phyloP scores from a whole-genome alignment of 1,140 invertebrate species.

The Cyphomyrmex costatus region DNA sequence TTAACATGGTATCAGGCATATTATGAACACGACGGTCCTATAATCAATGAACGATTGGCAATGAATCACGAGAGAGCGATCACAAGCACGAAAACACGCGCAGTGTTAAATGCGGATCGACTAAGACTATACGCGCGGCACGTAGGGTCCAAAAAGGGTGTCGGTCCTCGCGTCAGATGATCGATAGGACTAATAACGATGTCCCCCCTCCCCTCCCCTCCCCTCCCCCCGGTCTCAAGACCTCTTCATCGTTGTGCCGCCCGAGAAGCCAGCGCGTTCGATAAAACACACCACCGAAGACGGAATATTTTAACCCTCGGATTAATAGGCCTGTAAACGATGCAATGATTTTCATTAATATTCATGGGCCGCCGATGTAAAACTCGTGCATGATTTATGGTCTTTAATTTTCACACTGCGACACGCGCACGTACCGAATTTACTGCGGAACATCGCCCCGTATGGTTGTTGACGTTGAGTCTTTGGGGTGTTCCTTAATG shows the following conservation, averaged over 20 bases:
- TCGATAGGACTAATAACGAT: slow-evolving; percentile 86
- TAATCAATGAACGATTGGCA: slow-evolving; percentile 20
- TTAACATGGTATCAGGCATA: slow-evolving; percentile 29
- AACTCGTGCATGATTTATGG: slow-evolving; percentile 79
- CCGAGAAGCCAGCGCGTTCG: slow-evolving; percentile 62
- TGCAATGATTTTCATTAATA: slow-evolving; percentile 86
- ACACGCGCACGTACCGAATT: slow-evolving; percentile 73
- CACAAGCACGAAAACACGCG: slow-evolving; percentile 39
- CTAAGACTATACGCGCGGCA: slow-evolving; percentile 43
- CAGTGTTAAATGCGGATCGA: slow-evolving; percentile 50
- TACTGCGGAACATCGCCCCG: slow-evolving; percentile 62
- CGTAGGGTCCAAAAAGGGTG: slow-evolving; percentile 61
- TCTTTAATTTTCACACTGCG: slow-evolving; percentile 79
- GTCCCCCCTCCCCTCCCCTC: not conserved
- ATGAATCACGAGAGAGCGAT: slow-evolving; percentile 33
- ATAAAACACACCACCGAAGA: slow-evolving; percentile 84
- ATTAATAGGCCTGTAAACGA: slow-evolving; percentile 85
- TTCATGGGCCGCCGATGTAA: slow-evolving; percentile 82
- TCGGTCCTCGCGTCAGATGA: slow-evolving; percentile 78
- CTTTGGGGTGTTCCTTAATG: slow-evolving; percentile 47
- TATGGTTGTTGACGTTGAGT: slow-evolving; percentile 44
- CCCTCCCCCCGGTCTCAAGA: too few relatives aligned
- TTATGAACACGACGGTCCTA: not conserved
- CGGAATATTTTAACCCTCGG: slow-evolving; percentile 83
- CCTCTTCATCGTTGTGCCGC: slow-evolving; percentile 16